A percentile compares a stretch with the other conserved stretches of the same genome.
Evolutionary conservation across 2,797 vertebrate species (phyloP).

Genomic region (Triplophysa yarkandensis): DNA sequence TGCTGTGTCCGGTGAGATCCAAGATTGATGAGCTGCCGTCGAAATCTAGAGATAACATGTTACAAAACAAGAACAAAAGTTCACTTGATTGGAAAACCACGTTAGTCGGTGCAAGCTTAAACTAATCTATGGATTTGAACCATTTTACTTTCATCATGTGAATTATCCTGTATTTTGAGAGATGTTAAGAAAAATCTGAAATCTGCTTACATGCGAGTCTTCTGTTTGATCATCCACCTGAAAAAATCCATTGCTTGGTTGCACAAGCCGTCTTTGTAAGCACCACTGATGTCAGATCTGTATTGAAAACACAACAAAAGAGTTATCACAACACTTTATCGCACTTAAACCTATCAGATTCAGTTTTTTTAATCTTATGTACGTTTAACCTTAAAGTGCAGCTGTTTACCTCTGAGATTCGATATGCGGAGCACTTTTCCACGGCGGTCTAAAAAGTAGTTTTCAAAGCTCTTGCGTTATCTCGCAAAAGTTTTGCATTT

Average conservation of each 20-base stretch:
- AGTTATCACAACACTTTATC: not conserved
- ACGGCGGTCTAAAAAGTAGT: too few species aligned
- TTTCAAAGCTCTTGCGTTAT: too few species aligned
- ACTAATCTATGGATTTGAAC: not conserved
- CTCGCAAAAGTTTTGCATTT: too few species aligned
- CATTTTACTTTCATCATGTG: not conserved
- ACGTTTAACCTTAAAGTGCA: slow-evolving; percentile 23
- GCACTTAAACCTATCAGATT: not conserved
- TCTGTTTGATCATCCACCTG: not conserved
- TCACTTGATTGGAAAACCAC: slow-evolving; percentile 40
- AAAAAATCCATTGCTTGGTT: not conserved
- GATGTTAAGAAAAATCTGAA: not conserved
- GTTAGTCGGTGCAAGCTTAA: slow-evolving; percentile 38
- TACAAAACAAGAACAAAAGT: slow-evolving; percentile 36
- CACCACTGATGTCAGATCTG: not conserved
- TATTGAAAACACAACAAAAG: not conserved
- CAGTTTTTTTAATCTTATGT: not conserved
- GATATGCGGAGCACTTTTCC: too few species aligned
- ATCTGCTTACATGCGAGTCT: not conserved
- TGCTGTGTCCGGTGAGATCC: slow-evolving; percentile 33
- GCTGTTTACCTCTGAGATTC: slow-evolving; percentile 34
- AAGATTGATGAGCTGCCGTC: slow-evolving; percentile 36
- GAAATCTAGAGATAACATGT: slow-evolving; percentile 26
- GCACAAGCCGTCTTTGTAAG: not conserved
- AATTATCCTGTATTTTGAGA: too few species aligned